Conservation (phyloP, 2,113 vertebrate genomes). For the Rhinolophus sinicus region DNA sequence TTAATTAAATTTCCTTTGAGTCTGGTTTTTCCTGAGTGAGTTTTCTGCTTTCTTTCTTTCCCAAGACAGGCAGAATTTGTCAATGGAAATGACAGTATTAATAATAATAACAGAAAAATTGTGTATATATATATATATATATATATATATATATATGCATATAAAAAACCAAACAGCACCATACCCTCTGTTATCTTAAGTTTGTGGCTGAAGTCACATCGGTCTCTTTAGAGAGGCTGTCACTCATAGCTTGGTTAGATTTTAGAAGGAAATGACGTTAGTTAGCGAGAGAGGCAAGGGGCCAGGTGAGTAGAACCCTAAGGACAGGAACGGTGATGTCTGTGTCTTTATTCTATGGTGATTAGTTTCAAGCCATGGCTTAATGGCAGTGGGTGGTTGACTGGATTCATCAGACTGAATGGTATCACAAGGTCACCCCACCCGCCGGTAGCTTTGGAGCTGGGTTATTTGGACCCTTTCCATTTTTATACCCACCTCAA, state of each 20-base stretch:
- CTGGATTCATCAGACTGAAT: background rate
- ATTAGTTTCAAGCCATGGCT: background rate
- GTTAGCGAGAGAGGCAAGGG: background rate
- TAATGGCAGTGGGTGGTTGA: background rate
- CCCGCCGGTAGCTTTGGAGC: background rate
- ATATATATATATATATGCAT: no score
- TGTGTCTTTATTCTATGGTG: background rate
- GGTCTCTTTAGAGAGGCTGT: background rate
- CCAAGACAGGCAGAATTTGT: slow-evolving; percentile 39
- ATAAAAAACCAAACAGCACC: background rate
- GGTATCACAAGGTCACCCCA: background rate
- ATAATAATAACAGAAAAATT: background rate
- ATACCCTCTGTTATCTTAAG: background rate
- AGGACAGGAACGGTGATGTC: background rate
- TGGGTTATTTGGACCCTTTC: background rate
- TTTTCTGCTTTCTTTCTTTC: slow-evolving; percentile 71
- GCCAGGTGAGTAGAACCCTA: accelerated
- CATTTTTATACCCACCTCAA: background rate
- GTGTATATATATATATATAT: no score
- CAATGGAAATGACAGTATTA: slow-evolving; percentile 25
- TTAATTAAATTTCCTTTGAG: slow-evolving; percentile 72
- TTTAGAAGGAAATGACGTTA: background rate
- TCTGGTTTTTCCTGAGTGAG: slow-evolving; percentile 51
- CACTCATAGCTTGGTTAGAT: background rate
- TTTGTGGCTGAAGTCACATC: background rate